Percentiles rank a stretch among this genome's conserved stretches.
Conservation (phyloP, 1,140 invertebrate genomes). For the Atta colombica region DNA sequence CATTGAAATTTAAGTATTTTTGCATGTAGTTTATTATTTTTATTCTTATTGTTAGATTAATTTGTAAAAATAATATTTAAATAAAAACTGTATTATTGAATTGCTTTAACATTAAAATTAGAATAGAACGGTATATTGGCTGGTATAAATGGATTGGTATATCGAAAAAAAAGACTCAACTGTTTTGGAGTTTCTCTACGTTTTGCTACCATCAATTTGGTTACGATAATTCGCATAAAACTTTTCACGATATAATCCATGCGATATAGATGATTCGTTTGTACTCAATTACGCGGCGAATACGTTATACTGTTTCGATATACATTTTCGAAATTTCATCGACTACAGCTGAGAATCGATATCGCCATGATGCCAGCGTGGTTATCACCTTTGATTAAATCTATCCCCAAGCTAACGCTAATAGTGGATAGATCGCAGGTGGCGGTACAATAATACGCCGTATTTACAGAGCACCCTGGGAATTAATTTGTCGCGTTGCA, state of each 20-base stretch:
- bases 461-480: conserved; percentile 28
- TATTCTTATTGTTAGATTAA: not conserved
- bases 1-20: not conserved
- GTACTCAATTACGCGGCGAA: conserved; percentile 12
- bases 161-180: not conserved
- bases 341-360: conserved; percentile 39
- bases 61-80: not conserved
- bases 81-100: not conserved
- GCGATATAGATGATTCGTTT: conserved; percentile 4
- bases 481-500: conserved; percentile 51
- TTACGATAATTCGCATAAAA: conserved; percentile 31
- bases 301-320: conserved; percentile 36
- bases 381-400: conserved; percentile 68
- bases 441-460: conserved; percentile 45
- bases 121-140: not conserved
- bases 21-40: not conserved
- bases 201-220: conserved; percentile 16
- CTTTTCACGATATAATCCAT: not conserved
- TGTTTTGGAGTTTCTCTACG: not conserved
- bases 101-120: not conserved
- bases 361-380: not conserved
- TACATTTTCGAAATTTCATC: conserved; percentile 48
- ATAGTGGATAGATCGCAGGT: conserved; percentile 53
- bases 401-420: conserved; percentile 62
- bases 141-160: not conserved